Evolutionary conservation across 1,140 invertebrate genomes (phyloP).

Genomic region (Drosophila orena): DNA sequence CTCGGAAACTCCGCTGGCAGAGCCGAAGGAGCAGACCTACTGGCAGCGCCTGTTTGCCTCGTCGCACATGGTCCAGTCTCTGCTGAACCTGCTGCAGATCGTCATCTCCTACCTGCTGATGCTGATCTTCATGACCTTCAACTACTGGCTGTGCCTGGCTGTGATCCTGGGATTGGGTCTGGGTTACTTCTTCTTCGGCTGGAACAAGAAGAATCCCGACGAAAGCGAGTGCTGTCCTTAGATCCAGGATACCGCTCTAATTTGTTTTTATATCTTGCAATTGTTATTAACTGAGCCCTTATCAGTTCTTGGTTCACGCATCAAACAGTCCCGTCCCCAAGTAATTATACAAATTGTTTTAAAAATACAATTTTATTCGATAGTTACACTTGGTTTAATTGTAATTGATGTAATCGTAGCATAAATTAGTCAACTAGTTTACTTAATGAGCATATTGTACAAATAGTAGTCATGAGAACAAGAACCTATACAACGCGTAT

Average conservation of each 20-base stretch:
- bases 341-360: constrained; percentile 60
- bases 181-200: constrained; percentile 97
- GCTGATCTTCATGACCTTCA: constrained; percentile 99
- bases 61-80: constrained; percentile 92
- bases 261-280: constrained; percentile 1
- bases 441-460: constrained; percentile 78
- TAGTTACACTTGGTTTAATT: constrained; percentile 59
- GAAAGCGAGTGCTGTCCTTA: constrained; percentile 70
- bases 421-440: constrained; percentile 78
- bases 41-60: constrained; percentile 57
- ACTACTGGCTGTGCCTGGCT: constrained; percentile 95
- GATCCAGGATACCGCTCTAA: not conserved
- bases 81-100: constrained; percentile 95
- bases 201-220: constrained; percentile 85
- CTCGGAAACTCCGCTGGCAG: constrained; percentile 53
- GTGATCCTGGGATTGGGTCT: constrained; percentile 94
- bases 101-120: constrained; percentile 96
- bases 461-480: constrained; percentile 76
- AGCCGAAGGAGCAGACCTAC: constrained; percentile 53
- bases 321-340: constrained; percentile 39
- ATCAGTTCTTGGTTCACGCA: constrained; percentile 13
- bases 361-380: constrained; percentile 72
- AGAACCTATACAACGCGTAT: constrained; percentile 52
- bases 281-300: constrained; percentile 6
- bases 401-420: constrained; percentile 54